phyloP scores from a whole-genome alignment of 2,888 invertebrate genomes.

The Exephanes ischioxanthus region DNA sequence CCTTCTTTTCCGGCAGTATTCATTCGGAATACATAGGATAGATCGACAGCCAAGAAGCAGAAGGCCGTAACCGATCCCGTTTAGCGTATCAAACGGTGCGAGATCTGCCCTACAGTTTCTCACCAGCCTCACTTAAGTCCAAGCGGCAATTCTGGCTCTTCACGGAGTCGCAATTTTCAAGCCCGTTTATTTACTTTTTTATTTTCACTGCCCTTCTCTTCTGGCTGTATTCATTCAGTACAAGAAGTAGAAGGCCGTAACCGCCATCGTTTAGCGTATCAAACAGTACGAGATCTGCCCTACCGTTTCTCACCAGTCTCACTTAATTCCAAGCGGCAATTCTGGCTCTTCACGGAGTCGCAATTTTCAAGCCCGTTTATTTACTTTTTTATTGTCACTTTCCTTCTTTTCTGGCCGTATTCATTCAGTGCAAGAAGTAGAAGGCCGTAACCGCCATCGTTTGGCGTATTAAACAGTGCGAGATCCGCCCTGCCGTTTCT shows the following conservation, averaged over 20 bases:
- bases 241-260: neutral
- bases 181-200: neutral
- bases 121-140: neutral
- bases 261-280: neutral
- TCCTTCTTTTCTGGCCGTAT: too few relatives aligned
- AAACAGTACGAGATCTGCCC: neutral
- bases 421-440: neutral
- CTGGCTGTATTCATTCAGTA: neutral
- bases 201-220: neutral
- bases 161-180: neutral
- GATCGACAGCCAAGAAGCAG: neutral
- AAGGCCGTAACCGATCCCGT: too few relatives aligned
- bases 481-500: neutral
- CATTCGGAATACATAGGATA: neutral
- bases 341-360: neutral
- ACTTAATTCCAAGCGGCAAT: neutral
- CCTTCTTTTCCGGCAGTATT: neutral
- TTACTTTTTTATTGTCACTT: too few relatives aligned
- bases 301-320: neutral
- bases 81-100: neutral
- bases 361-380: neutral
- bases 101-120: neutral
- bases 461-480: neutral
- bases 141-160: neutral
- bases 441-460: neutral